A percentile compares a stretch with the other conserved stretches of the same genome.
Evolutionary conservation across 2,113 vertebrate genomes (phyloP).

Genomic region (Serinus canaria): DNA sequence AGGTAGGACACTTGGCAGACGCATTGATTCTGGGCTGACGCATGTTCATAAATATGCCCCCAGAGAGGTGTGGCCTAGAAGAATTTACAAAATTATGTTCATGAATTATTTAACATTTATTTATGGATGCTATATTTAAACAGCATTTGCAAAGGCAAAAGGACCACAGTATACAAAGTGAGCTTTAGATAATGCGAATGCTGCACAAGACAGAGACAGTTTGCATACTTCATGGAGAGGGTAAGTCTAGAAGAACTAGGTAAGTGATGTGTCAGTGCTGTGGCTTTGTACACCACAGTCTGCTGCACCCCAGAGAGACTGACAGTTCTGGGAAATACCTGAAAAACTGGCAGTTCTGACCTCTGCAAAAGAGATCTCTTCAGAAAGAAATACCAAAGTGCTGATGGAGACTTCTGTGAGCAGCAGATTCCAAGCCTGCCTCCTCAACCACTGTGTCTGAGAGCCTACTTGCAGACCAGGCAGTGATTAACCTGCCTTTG

Average conservation of each 20-base stretch:
- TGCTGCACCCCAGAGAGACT: neutral
- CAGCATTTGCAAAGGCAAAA: conserved; percentile 71
- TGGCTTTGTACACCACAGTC: neutral
- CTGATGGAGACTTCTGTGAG: neutral
- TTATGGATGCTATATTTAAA: conserved; percentile 84
- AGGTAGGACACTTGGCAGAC: conserved; percentile 79
- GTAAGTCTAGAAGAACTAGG: conserved; percentile 50
- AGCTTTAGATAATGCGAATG: conserved; percentile 77
- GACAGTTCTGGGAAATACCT: conserved; percentile 33
- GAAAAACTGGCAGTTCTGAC: neutral
- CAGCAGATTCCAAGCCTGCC: neutral
- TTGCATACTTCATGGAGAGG: conserved; percentile 42
- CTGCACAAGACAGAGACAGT: conserved; percentile 36
- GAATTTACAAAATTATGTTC: conserved; percentile 86
- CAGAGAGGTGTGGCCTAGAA: conserved; percentile 82
- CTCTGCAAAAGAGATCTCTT: neutral
- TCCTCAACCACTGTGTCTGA: neutral
- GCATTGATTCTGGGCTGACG: conserved; percentile 82
- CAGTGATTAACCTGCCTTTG: neutral
- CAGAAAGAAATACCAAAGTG: neutral
- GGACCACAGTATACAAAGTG: conserved; percentile 58
- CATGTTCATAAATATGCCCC: conserved; percentile 87
- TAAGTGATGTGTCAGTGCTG: conserved; percentile 46
- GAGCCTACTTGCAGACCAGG: neutral
- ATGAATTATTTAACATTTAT: conserved; percentile 95